Evolutionary conservation across 2,113 vertebrate species (phyloP), one percentile per base, ranked within the genome.

Genomic region (Scomber scombrus): DNA sequence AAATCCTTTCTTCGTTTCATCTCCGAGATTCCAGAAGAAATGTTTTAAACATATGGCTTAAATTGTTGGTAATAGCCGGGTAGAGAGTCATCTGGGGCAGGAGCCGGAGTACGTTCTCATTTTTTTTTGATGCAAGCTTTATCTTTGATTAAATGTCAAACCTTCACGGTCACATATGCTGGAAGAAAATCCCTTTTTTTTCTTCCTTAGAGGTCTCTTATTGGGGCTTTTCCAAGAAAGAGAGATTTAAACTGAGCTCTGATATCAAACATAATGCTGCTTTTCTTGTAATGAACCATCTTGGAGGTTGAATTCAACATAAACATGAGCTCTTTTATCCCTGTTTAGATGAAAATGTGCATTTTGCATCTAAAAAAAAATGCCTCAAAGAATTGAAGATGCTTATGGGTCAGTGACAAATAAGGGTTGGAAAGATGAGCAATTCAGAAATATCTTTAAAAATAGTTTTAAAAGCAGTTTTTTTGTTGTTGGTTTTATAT

Each of bases 1-100:
- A 90, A 94, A 91, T 91, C 93, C 93, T 67, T 79, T 76, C 88
- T 91, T 92, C 75, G 87, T 86, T 91, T 93, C 78, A 87, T 93
- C 90, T 85, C 14, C 0, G 60, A 86, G 86, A 87, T 78, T 87
- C 19, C 21, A 67, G 62, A 3, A 77, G 29, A 73, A 87, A 88
- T 82, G 88, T 90, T 8, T 92, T 85, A 83, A 94, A 89, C 92
- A 92, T 94, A 94, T 93, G 90, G 90, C 76, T 76, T 40, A 64
- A 88, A 92, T 89, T 84, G 88, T 67, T 78, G 79, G 73, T 84
- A 72, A 78, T 68, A 76, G 61, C 74, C 46, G 49, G 16, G 71
- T 65, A 75, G 75, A 1, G 47, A 88, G 71, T 92, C 85, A 90
- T 84, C 80, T 67, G 82, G 80, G 81, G 82, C 71, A 75, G 8